Percentiles rank a stretch among this genome's conserved stretches.
Conservation (phyloP, 2,888 invertebrate species). For the Craniophora ligustri region DNA sequence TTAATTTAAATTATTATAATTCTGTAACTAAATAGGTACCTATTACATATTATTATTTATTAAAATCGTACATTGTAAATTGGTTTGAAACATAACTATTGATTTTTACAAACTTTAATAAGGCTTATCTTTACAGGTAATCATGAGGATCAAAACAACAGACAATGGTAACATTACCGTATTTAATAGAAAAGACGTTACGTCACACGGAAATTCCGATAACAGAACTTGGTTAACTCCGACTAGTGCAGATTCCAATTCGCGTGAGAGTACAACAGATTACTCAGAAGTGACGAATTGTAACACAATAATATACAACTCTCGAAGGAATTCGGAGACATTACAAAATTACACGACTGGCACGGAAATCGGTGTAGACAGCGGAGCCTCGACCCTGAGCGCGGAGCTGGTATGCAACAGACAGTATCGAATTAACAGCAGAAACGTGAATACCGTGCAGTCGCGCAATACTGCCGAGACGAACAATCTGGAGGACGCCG, state of each 20-base stretch:
- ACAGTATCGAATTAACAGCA: constrained; percentile 76
- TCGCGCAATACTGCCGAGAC: constrained; percentile 55
- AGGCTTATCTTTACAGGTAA: constrained; percentile 71
- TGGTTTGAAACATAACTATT: neutral
- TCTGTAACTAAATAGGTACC: too few relatives aligned
- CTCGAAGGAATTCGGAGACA: constrained; percentile 58
- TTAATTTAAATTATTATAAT: too few relatives aligned
- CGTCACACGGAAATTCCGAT: constrained; percentile 60
- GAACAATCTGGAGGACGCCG: constrained; percentile 67
- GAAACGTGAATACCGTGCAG: constrained; percentile 59
- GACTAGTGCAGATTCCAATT: constrained; percentile 57
- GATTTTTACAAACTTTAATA: neutral
- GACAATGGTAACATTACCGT: constrained; percentile 78
- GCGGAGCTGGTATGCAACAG: constrained; percentile 74
- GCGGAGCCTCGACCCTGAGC: constrained; percentile 55
- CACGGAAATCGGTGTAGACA: constrained; percentile 44
- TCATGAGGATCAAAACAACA: constrained; percentile 76
- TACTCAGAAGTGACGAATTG: constrained; percentile 63
- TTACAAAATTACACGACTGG: constrained; percentile 59
- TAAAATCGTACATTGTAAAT: too few relatives aligned
- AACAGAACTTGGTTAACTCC: constrained; percentile 62
- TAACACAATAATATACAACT: constrained; percentile 61
- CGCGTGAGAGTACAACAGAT: constrained; percentile 60
- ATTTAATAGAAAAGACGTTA: constrained; percentile 60
- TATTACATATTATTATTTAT: too few relatives aligned